Evolutionary conservation across 2,113 vertebrate genomes (phyloP).

Genomic region (Callithrix jacchus): DNA sequence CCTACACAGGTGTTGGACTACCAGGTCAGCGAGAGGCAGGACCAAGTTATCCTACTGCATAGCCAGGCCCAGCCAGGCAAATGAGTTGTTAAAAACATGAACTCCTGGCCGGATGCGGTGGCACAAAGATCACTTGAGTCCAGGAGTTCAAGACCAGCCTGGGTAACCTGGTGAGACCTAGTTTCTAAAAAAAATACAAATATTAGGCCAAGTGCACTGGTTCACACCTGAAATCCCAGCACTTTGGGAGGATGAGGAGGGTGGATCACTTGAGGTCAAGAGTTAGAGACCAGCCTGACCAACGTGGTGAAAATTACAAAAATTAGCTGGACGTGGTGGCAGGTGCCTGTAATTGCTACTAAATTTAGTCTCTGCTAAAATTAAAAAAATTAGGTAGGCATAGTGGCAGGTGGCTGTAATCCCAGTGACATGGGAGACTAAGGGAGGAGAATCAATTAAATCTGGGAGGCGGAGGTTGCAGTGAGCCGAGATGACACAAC

Average conservation of each 20-base stretch:
- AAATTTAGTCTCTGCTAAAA: too few relatives aligned
- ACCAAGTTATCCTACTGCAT: accelerated
- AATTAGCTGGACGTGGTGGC: background rate
- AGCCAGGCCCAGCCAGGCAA: accelerated
- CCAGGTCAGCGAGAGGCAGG: conserved; percentile 83
- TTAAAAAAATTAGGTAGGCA: too few relatives aligned
- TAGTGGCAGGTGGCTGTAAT: too few relatives aligned
- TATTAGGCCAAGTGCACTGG: background rate
- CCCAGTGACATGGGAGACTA: too few relatives aligned
- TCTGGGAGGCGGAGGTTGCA: too few relatives aligned
- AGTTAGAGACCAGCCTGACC: background rate
- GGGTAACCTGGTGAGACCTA: background rate
- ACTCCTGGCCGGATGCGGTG: background rate
- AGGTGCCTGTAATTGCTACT: too few relatives aligned
- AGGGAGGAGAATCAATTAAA: too few relatives aligned
- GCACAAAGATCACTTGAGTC: background rate
- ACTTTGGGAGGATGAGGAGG: background rate
- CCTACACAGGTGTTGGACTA: conserved; percentile 92
- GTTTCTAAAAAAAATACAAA: background rate
- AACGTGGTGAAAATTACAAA: background rate
- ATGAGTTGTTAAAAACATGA: background rate
- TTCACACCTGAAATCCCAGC: background rate
- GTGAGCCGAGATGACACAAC: too few relatives aligned
- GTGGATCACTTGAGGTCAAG: background rate
- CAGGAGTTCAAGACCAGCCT: background rate